Conservation (phyloP, 2,797 vertebrate species). For the Eulemur albifrons region DNA sequence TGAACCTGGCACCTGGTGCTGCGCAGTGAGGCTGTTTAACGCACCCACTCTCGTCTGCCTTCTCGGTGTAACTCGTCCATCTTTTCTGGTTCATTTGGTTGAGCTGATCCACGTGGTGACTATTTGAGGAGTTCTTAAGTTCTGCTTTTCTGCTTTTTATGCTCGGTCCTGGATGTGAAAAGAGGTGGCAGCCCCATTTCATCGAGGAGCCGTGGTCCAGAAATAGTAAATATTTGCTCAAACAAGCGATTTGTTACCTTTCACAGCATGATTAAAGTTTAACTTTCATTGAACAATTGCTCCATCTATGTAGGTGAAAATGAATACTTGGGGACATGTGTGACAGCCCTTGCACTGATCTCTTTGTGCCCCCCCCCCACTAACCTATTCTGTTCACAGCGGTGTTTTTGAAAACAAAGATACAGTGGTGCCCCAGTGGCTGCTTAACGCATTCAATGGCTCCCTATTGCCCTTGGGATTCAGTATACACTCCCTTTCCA, state of each 20-base stretch:
- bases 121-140: background rate
- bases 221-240: slow-evolving; percentile 20
- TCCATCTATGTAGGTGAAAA: background rate
- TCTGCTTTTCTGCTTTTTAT: background rate
- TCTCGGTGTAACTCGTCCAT: background rate
- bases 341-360: background rate
- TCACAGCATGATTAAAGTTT: slow-evolving; percentile 31
- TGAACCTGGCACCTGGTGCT: background rate
- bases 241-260: slow-evolving; percentile 7
- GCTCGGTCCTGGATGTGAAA: background rate
- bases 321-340: background rate
- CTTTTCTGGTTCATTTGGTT: background rate
- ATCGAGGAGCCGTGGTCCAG: background rate
- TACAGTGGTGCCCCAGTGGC: fast-evolving
- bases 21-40: fast-evolving
- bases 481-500: background rate
- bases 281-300: slow-evolving; percentile 41
- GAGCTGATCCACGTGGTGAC: background rate
- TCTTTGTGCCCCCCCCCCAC: background rate
- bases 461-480: background rate
- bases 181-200: background rate
- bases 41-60: background rate
- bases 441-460: background rate
- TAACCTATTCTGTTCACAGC: background rate
- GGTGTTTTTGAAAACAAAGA: background rate